A percentile compares a stretch with the other conserved stretches of the same genome.
These are phyloP conservation scores for Malthinus seriepunctatus DNA, from an alignment of 2,888 invertebrate species.

Conservation along the genomic window DNA sequence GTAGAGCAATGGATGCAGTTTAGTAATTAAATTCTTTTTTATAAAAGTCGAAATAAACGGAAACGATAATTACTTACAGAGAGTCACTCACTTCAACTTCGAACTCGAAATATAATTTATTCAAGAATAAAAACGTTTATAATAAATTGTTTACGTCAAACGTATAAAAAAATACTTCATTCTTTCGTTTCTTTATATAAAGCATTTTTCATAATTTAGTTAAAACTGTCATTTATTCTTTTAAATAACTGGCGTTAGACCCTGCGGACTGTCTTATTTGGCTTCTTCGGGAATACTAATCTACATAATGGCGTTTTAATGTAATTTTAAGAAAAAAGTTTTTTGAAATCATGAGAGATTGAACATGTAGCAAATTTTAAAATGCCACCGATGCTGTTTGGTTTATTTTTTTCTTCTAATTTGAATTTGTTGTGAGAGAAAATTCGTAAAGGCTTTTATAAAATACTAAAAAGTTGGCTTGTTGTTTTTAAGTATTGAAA, in stretches of 20 bases:
- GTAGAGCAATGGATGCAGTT: no score
- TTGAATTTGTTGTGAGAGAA: conserved; percentile 7
- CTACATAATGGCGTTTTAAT: conserved; percentile 37
- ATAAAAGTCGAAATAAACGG: no score
- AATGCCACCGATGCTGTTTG: conserved; percentile 15
- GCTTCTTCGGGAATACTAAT: conserved; percentile 30
- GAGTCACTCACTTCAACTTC: no score
- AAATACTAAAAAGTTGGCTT: no score
- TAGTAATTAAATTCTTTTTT: no score
- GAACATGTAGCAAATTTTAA: conserved; percentile 24
- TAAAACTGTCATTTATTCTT: conserved; percentile 23
- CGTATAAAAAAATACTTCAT: conserved; percentile 1
- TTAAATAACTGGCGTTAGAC: conserved; percentile 24
- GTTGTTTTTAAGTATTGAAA: no score
- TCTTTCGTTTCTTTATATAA: background rate
- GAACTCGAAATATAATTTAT: no score
- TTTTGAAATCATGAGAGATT: conserved; percentile 26
- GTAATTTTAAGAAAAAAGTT: conserved; percentile 31
- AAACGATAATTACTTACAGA: no score
- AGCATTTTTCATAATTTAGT: conserved; percentile 2
- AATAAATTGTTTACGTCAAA: background rate
- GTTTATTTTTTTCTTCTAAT: conserved; percentile 14
- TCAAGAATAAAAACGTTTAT: background rate
- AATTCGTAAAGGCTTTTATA: no score
- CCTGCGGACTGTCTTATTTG: conserved; percentile 25